Evolutionary conservation across 2,113 vertebrate species (phyloP).

Genomic region (Scartelaos histophorus): DNA sequence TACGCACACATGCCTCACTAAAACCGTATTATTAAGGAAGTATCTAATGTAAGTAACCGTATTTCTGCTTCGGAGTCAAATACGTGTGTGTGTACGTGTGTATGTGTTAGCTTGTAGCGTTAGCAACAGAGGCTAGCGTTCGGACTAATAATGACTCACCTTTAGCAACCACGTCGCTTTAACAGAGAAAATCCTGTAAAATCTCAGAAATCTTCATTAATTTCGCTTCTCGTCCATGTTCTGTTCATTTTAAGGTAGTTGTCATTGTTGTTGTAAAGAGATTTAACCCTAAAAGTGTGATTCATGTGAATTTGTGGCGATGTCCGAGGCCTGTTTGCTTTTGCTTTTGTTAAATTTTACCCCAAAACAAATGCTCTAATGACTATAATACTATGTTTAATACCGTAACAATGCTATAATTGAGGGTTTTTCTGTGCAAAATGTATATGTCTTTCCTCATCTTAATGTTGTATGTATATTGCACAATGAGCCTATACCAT

Average conservation of each 20-base stretch:
- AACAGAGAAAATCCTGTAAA: background rate
- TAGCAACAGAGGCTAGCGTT: constrained; percentile 45
- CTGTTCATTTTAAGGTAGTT: background rate
- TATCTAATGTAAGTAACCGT: constrained; percentile 53
- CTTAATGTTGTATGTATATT: no score
- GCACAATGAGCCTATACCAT: no score
- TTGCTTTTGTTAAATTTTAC: background rate
- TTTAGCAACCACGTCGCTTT: background rate
- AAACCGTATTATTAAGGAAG: background rate
- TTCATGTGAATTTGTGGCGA: background rate
- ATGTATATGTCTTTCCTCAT: no score
- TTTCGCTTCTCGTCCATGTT: accelerated
- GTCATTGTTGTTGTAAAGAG: background rate
- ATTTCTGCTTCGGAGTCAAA: constrained; percentile 38
- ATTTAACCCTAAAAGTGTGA: background rate
- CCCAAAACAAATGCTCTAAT: no score
- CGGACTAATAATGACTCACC: constrained; percentile 15
- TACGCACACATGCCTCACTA: background rate
- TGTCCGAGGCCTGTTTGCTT: constrained; percentile 37
- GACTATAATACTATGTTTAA: no score
- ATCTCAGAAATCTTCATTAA: background rate
- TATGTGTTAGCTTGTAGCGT: constrained; percentile 24
- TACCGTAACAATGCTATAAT: no score
- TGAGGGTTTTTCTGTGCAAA: no score
- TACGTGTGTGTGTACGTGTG: constrained; percentile 9